A percentile compares a stretch with the other conserved stretches of the same genome.
phyloP scores from a whole-genome alignment of 2,888 invertebrate species.

The Oxyteleia sp. region DNA sequence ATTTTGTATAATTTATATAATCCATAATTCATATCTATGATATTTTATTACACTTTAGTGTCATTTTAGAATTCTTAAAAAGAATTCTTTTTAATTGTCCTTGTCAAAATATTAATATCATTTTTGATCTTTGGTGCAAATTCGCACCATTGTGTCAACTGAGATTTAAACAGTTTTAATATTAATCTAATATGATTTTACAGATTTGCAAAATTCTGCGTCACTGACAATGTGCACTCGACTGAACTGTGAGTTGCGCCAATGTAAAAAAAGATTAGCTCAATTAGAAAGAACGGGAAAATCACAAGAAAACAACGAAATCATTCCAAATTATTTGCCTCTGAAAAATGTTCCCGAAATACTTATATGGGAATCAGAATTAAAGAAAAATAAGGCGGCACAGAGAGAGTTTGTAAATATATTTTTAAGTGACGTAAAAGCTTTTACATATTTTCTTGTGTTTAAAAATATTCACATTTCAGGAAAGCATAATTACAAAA shows the following conservation, averaged over 20 bases:
- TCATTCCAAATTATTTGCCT: slow-evolving; percentile 9
- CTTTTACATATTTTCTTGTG: background rate
- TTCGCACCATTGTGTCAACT: too few species aligned
- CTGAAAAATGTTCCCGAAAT: slow-evolving; percentile 6
- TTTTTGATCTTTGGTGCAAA: too few species aligned
- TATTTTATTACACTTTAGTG: too few species aligned
- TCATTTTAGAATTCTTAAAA: too few species aligned
- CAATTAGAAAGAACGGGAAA: slow-evolving; percentile 1
- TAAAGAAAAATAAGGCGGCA: background rate
- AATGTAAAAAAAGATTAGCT: background rate
- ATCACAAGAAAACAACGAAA: background rate
- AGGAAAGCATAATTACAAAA: slow-evolving; percentile 5
- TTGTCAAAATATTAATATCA: too few species aligned
- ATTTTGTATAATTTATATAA: too few species aligned
- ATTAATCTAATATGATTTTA: background rate
- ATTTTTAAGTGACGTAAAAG: background rate
- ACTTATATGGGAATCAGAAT: background rate
- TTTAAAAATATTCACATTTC: background rate
- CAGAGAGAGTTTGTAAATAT: slow-evolving; percentile 3
- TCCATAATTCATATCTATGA: too few species aligned
- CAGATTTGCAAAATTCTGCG: background rate
- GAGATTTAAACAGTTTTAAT: too few species aligned
- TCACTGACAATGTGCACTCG: background rate
- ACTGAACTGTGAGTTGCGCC: background rate
- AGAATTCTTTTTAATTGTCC: too few species aligned